Base-by-base conservation (phyloP, 2,888 invertebrate genomes). In the Andrena dorsata region DNA sequence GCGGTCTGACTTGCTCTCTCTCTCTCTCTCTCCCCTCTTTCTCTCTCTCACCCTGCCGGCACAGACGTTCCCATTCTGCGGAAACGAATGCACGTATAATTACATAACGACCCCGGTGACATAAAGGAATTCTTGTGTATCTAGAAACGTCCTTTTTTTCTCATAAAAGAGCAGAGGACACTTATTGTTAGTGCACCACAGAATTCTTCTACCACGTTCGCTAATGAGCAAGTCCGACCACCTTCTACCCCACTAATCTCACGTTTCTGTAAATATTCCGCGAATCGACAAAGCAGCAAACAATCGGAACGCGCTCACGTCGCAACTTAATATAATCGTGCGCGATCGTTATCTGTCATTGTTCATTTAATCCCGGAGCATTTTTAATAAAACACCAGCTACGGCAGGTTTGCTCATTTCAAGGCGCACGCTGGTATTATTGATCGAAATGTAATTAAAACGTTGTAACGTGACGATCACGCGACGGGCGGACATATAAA, bases 81-180 rank as follows among this genome's bases (percentile, higher is more conserved):
- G 53, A 63, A 82, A 87, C 61, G 76, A 77, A 87, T 69, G 75
- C 66, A 58, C 64, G 85, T 75, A 49, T 82, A 87, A 87, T 86
- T 70, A 49, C 56, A 35, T 80, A 73, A 87, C 75, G 51, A 79
- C 47, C 20, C 72, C 85, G 80, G 80, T 85, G 82, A 85, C 65
- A 85, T 87, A 85, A 82, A 85, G 86, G 82, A 73, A 73, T 56
- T 63, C 63, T 56, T 64, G 70, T 32, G 70, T 28, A 60, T 81
- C 61, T 7, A 35, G 60, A 56, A 68, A 71, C 41, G 35, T 35
- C 30, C 83, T 51, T 63, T 51, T 63, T 47, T 23, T 30, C 53
- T 6, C 41, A 13, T n/a, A 30, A 76, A 60, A 20, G 20, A 16
- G 30, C 35, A 20, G 23, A 28, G 20, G 16, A 41, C 41, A 41